Base-by-base conservation (phyloP, 2,888 invertebrate genomes). In the Chloromyia formosa region DNA sequence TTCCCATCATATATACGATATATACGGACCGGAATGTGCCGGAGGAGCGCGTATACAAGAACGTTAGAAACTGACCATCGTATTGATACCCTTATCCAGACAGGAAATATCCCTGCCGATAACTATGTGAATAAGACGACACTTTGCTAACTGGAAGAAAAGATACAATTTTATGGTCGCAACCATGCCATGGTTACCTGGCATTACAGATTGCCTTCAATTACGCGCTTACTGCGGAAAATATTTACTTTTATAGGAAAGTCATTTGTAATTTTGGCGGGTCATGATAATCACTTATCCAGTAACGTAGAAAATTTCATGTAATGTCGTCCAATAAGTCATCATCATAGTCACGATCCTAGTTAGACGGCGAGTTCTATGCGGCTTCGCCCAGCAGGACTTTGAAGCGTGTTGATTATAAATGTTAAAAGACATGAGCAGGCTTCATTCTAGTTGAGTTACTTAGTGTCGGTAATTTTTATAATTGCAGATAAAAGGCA, bases 201-300 rank as follows among this genome's bases (percentile, higher is more conserved):
- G 5, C 56, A 10, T 18, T 40, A 64, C 20, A 64, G 10, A 64
- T 64, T 64, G 42, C 62, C 18, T 18, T 64, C 62, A 64, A 64
- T 64, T 64, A 56, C 20, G 45, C 18, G 16, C 58, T 27, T 20
- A 18, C 49, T 40, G 20, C 10, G 54, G 49, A 49, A 53, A 40
- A n/a, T 16, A 18, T 42, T 14, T 56, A 56, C 2, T 18, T 42
- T 40, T 73, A 61, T 73, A 60, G 58, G 53, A 61, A 73, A 73
- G 62, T 23, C 14, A 73, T 73, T 73, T 73, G 53, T 73, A 73
- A 73, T 73, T 73, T 73, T 73, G 73, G 73, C 73, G 53, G 73
- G 42, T 73, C 61, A 27, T 53, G 69, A 69, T 69, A 60, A 72
- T 72, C 58, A 72, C 72, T 56, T 72, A 68, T 64, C 62, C 22